A percentile compares a stretch with the other conserved stretches of the same genome.
phyloP scores from a whole-genome alignment of 2,113 vertebrate genomes.

The Chlorodrepanis virens region DNA sequence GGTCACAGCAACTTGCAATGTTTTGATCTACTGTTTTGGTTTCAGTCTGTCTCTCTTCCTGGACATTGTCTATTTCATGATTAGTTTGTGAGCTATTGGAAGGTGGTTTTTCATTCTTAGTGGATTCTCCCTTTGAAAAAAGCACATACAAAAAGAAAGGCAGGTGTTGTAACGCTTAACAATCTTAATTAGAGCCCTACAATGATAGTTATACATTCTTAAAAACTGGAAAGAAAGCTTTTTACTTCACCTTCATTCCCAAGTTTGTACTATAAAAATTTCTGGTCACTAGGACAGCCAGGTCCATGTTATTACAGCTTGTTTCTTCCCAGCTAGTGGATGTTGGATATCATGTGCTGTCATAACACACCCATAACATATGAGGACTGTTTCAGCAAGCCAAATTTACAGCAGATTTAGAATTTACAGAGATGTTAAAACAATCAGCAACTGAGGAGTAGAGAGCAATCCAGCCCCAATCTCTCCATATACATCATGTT shows the following conservation, averaged over 20 bases:
- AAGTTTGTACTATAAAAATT: neutral
- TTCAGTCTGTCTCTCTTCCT: constrained; percentile 21
- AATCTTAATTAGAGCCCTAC: neutral
- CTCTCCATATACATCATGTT: neutral
- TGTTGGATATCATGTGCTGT: neutral
- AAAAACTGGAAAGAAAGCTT: neutral
- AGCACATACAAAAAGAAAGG: neutral
- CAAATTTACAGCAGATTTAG: neutral
- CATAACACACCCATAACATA: neutral
- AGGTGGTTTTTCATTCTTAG: constrained; percentile 27
- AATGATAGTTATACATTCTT: neutral
- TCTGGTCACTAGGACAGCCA: neutral
- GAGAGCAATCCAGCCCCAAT: neutral
- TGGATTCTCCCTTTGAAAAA: neutral
- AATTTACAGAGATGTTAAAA: neutral
- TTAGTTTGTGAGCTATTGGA: constrained; percentile 70
- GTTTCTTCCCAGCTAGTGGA: neutral
- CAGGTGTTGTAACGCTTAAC: neutral
- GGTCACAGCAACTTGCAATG: constrained; percentile 70
- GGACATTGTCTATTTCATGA: constrained; percentile 68
- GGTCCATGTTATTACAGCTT: neutral
- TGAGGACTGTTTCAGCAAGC: neutral
- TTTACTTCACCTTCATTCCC: neutral
- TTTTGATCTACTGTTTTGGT: constrained; percentile 62
- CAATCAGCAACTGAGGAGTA: neutral